Base-by-base conservation (phyloP, 2,113 vertebrate species). In the Macheiramphus alcinus region DNA sequence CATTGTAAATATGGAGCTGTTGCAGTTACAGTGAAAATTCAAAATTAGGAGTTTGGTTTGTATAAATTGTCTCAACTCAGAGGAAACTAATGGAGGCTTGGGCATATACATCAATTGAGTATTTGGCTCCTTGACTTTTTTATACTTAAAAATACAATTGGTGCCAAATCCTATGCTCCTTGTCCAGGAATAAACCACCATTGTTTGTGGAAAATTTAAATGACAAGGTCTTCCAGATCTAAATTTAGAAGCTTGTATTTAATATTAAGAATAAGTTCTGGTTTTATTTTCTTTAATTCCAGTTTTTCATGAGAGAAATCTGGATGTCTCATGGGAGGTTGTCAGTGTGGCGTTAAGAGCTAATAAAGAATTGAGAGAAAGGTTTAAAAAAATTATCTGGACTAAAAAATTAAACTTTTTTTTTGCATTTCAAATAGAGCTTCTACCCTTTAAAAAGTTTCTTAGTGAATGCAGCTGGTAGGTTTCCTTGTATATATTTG, bases 271-370 rank as follows among this genome's bases (percentile, higher is more conserved):
- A 12, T 36, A 58, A 80, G 13, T 79, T 65, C 62, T 76, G 42
- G 16, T 8, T 91, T 91, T 79, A 43, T 73, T 81, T 50, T 74
- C 62, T 87, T 48, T 34, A 56, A 73, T 95, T 95, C 78, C 40
- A 66, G 10, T 71, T 90, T 93, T 93, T 83, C 21, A 6, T 45
- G 73, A 87, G 67, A 63, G 94, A 74, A 71, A 75, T 78, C 18
- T 45, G 40, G 22, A 16, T 71, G 8, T 26, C 23, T 81, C 40
- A 4, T 23, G 47, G 70, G 55, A 56, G 21, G 42, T 48, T 84
- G 47, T 62, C 65, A 40, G 47, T 26, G 50, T 58, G 63, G n/a
- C 56, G 32, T 7, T 82, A 38, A 82, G 45, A 94, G 36, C 68
- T 79, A 75, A 45, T n/a, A 19, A 78, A 82, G 43, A 82, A 68